Conservation (phyloP, 2,888 invertebrate species). For the Anoncus sp. region DNA sequence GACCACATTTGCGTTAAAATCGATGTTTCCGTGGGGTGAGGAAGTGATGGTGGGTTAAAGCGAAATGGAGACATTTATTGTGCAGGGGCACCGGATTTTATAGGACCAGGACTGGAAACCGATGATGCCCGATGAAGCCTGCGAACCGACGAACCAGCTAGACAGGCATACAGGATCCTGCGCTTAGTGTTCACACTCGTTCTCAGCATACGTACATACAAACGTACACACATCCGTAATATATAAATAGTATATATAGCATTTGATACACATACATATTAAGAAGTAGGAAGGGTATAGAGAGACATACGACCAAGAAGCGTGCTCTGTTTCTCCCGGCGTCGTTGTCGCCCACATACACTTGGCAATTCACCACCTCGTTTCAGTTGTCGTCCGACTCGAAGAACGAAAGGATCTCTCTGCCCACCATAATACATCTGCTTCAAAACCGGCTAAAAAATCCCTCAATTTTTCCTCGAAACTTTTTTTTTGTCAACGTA, state of each 20-base stretch:
- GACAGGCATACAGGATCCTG: conserved; percentile 49
- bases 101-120: conserved; percentile 51
- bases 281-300: not conserved
- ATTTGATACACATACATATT: conserved; percentile 3
- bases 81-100: conserved; percentile 31
- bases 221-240: not conserved
- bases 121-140: conserved; percentile 19
- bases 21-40: not conserved
- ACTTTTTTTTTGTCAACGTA: not conserved
- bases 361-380: conserved; percentile 45
- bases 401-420: conserved; percentile 54
- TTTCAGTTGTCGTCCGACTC: conserved; percentile 60
- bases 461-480: not conserved
- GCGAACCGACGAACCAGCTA: conserved; percentile 16
- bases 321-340: conserved; percentile 3
- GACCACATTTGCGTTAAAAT: not conserved
- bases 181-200: conserved; percentile 31
- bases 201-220: not conserved
- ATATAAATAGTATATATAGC: too few relatives aligned
- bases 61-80: not conserved
- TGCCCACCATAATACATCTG: not conserved
- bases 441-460: conserved; percentile 19
- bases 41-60: too few relatives aligned
- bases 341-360: conserved; percentile 50
- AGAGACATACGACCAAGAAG: conserved; percentile 7